Conservation (phyloP, 2,113 vertebrate species). For the Cervus canadensis region DNA sequence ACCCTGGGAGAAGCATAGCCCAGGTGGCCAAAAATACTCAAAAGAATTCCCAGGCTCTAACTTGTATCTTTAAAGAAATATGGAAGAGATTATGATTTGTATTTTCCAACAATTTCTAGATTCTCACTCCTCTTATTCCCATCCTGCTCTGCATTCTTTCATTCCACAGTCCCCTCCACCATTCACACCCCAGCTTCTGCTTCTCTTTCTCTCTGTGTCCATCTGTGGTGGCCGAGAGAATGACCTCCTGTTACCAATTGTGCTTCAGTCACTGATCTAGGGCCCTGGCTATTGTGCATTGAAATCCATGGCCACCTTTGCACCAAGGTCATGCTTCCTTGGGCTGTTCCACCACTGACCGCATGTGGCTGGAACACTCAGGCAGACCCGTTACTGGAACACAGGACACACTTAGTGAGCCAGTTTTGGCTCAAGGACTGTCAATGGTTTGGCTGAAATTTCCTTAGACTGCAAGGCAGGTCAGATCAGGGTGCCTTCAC, state of each 20-base stretch:
- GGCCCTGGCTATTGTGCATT: rapidly evolving
- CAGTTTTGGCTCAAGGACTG: not conserved
- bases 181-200: not conserved
- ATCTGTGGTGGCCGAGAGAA: not conserved
- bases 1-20: not conserved
- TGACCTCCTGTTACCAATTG: not conserved
- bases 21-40: not conserved
- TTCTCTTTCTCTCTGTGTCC: not conserved
- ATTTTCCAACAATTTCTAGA: not conserved
- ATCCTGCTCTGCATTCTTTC: not conserved
- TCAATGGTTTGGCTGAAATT: not conserved
- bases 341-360: not conserved
- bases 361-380: not conserved
- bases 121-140: not conserved
- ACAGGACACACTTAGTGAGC: not conserved
- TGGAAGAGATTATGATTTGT: not conserved
- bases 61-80: not conserved
- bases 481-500: not conserved
- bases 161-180: not conserved
- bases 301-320: not conserved
- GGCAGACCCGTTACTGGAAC: not conserved
- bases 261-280: not conserved
- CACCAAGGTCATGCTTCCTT: not conserved
- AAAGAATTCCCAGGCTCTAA: not conserved
- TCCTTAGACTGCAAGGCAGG: not conserved